Evolutionary conservation across 2,888 invertebrate species (phyloP).

Genomic region (Meteorus colon): DNA sequence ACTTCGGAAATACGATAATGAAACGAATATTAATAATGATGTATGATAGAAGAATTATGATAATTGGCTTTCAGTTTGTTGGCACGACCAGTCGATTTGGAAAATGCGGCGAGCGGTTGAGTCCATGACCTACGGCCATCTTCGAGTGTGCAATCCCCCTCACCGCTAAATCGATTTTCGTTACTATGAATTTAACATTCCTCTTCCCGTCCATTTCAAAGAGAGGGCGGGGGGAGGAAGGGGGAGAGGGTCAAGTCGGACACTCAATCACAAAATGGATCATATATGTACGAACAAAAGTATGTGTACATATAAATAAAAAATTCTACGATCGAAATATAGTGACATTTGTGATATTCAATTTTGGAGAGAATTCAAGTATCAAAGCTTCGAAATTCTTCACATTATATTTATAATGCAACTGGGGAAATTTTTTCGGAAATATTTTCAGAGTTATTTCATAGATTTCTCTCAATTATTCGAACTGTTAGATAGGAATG

Average conservation of each 20-base stretch:
- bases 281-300: not conserved
- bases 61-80: constrained; percentile 19
- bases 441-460: too few species aligned
- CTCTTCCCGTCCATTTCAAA: not conserved
- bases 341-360: too few species aligned
- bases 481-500: too few species aligned
- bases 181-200: constrained; percentile 35
- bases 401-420: too few species aligned
- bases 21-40: too few species aligned
- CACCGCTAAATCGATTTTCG: constrained; percentile 37
- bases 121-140: constrained; percentile 47
- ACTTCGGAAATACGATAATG: too few species aligned
- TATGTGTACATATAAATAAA: not conserved
- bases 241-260: not conserved
- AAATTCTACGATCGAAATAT: not conserved
- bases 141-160: constrained; percentile 34
- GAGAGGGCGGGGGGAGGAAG: not conserved
- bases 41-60: constrained; percentile 4
- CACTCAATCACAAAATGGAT: constrained; percentile 16
- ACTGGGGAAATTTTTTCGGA: too few species aligned
- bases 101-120: constrained; percentile 28
- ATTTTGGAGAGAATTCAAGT: too few species aligned
- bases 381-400: too few species aligned
- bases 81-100: constrained; percentile 8
- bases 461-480: too few species aligned